Evolutionary conservation across 2,113 vertebrate genomes (phyloP).

Genomic region (Corythornis madagascariensis): DNA sequence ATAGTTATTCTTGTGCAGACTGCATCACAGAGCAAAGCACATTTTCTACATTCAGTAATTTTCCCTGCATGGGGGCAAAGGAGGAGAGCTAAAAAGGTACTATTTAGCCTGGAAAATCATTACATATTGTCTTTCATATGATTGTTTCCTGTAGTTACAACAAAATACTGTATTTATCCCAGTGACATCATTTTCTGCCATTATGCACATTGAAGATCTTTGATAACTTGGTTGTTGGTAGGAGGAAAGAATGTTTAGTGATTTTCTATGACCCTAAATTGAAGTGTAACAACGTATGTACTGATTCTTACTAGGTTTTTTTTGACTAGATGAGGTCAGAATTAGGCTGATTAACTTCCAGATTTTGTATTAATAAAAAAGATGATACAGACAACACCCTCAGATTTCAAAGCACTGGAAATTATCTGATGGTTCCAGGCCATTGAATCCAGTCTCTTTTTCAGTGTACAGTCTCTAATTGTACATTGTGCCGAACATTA

Average conservation of each 20-base stretch:
- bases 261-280: background rate
- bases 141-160: background rate
- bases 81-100: background rate
- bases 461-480: background rate
- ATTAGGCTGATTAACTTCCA: background rate
- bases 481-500: fast-evolving
- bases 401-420: background rate
- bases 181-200: background rate
- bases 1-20: background rate
- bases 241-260: background rate
- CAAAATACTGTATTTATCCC: background rate
- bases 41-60: background rate
- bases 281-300: background rate
- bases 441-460: background rate
- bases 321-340: background rate
- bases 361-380: background rate
- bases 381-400: background rate
- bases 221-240: background rate
- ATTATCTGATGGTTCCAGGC: background rate
- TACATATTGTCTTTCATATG: background rate
- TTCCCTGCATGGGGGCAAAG: background rate
- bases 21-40: background rate
- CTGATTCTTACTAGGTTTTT: background rate
- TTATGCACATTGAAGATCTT: background rate
- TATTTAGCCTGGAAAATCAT: background rate